phyloP scores from a whole-genome alignment of 1,140 invertebrate genomes.

The Daktulosphaira vitifoliae region DNA sequence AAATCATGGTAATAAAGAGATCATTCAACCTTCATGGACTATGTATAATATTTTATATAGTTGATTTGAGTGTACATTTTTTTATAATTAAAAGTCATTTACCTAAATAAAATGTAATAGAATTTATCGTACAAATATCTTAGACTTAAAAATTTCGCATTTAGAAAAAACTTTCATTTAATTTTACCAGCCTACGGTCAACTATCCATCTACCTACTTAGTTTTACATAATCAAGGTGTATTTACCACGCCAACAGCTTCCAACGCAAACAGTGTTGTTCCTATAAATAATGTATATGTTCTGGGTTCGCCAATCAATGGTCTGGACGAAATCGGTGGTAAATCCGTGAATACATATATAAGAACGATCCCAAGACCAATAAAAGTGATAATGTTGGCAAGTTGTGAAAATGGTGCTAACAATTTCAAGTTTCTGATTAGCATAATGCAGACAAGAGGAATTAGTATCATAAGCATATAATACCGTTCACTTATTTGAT shows the following conservation, averaged over 20 bases:
- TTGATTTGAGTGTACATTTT: no score
- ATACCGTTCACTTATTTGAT: conserved; percentile 44
- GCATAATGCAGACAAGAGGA: conserved; percentile 60
- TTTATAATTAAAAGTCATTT: no score
- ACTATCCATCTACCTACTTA: no score
- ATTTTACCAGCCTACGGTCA: no score
- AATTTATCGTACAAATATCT: no score
- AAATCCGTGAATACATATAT: conserved; percentile 56
- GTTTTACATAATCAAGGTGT: no score
- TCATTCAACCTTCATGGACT: no score
- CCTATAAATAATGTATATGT: conserved; percentile 71
- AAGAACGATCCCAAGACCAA: conserved; percentile 60
- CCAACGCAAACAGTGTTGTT: conserved; percentile 78
- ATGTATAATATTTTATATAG: no score
- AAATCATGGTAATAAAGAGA: no score
- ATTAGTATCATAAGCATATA: conserved; percentile 56
- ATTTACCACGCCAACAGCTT: conserved; percentile 79
- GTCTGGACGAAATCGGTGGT: conserved; percentile 50
- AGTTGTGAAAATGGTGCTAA: conserved; percentile 70
- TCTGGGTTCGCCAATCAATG: conserved; percentile 48
- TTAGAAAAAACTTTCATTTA: no score
- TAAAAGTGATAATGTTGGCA: conserved; percentile 64
- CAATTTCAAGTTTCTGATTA: conserved; percentile 65
- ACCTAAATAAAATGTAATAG: no score
- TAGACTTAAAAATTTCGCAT: no score